These are phyloP conservation scores for Coremacera marginata DNA, from an alignment of 2,888 invertebrate genomes.

Conservation along the genomic window DNA sequence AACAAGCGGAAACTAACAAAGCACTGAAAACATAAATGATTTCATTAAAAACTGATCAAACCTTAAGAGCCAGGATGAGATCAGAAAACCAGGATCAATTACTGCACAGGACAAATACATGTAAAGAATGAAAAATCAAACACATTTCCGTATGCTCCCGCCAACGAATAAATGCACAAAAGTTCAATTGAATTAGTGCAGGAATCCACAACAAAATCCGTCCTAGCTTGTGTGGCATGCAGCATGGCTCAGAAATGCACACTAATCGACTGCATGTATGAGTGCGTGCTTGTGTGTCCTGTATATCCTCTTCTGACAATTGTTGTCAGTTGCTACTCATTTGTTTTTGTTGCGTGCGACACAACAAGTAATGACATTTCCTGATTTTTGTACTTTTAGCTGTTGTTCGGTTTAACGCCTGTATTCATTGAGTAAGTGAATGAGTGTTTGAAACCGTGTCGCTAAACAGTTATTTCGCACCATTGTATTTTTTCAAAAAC, in stretches of 20 bases:
- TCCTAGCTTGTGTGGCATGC: background rate
- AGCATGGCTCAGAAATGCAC: too few relatives aligned
- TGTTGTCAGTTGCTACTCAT: background rate
- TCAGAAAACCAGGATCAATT: too few relatives aligned
- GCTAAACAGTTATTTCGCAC: background rate
- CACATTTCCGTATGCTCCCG: background rate
- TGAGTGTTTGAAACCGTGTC: background rate
- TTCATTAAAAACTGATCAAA: conserved; percentile 68
- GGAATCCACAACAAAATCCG: background rate
- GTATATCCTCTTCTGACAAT: background rate
- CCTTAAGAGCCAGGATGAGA: conserved; percentile 53
- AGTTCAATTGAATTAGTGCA: background rate
- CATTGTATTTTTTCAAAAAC: background rate
- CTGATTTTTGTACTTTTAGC: conserved; percentile 54
- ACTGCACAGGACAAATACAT: background rate
- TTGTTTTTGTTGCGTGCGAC: background rate
- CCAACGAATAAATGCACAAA: background rate
- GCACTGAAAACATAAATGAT: conserved; percentile 65
- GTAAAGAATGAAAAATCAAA: background rate
- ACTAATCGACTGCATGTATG: background rate
- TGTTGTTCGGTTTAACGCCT: conserved; percentile 41
- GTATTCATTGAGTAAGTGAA: background rate
- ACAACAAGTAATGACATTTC: conserved; percentile 59
- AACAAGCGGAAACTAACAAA: conserved; percentile 62
- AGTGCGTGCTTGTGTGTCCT: background rate